phyloP scores from a whole-genome alignment of 92 coral and sea anemone species.

The Porites rus region DNA sequence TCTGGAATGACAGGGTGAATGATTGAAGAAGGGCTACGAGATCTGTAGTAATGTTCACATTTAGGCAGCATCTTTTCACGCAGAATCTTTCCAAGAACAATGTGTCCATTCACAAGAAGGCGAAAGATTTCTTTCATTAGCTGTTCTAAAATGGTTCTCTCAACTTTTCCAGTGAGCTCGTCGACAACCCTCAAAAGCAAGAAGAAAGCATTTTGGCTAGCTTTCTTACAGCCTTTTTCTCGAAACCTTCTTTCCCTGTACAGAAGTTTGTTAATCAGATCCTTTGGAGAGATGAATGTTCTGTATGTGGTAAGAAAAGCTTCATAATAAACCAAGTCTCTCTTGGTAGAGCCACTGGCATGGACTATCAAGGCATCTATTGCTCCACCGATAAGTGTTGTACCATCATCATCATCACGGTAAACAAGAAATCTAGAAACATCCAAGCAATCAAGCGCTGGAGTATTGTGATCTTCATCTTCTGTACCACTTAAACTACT shows the following conservation, averaged over 20 bases:
- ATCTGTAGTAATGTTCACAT: slow-evolving; percentile 88
- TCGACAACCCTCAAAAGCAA: slow-evolving; percentile 92
- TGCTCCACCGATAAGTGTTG: slow-evolving; percentile 92
- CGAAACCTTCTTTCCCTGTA: slow-evolving; percentile 97
- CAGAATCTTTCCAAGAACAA: slow-evolving; percentile 86
- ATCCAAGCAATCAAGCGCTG: slow-evolving; percentile 97
- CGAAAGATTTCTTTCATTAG: slow-evolving; percentile 92
- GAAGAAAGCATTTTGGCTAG: slow-evolving; percentile 94
- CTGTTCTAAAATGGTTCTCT: slow-evolving; percentile 92
- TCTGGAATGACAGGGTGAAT: slow-evolving; percentile 49
- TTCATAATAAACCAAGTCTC: slow-evolving; percentile 90
- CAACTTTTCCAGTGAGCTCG: slow-evolving; percentile 94
- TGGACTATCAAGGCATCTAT: slow-evolving; percentile 98
- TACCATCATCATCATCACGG: slow-evolving; percentile 84
- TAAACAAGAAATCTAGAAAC: slow-evolving; percentile 91
- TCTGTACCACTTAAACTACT: slow-evolving; percentile 81
- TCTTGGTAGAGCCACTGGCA: slow-evolving; percentile 91
- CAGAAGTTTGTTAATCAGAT: slow-evolving; percentile 83
- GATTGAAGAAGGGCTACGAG: slow-evolving; percentile 69
- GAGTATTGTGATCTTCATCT: slow-evolving; percentile 92
- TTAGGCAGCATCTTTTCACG: slow-evolving; percentile 95
- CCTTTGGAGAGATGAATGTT: slow-evolving; percentile 86
- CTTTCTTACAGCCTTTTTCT: slow-evolving; percentile 94
- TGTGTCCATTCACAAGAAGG: slow-evolving; percentile 89
- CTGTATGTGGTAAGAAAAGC: slow-evolving; percentile 96